These are phyloP conservation scores for Ibidorhyncha struthersii DNA, from an alignment of 2,113 vertebrate genomes.

Conservation along the genomic window DNA sequence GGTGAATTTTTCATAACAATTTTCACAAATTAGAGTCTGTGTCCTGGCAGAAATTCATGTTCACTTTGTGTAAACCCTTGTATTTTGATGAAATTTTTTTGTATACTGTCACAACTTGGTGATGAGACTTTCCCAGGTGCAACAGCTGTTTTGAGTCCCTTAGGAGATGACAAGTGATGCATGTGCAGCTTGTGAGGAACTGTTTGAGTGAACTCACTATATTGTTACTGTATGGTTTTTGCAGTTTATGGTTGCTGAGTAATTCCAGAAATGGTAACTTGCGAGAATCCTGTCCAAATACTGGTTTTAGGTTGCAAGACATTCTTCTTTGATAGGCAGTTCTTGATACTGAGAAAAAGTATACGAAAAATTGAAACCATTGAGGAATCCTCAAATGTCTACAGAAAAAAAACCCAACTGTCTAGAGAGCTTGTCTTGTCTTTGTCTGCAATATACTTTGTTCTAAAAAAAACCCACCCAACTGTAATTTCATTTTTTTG, in stretches of 20 bases:
- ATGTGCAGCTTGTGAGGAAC: not conserved
- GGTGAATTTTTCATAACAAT: not conserved
- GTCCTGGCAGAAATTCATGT: conserved; percentile 59
- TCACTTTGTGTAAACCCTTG: not conserved
- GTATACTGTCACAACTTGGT: not conserved
- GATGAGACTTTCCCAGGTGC: not conserved
- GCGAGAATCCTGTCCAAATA: not conserved
- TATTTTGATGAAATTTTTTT: not conserved
- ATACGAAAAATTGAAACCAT: not conserved
- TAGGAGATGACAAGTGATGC: not conserved
- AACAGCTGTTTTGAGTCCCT: not conserved
- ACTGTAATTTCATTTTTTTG: not conserved
- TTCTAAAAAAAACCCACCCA: not conserved
- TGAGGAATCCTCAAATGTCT: not conserved
- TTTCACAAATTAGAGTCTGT: not conserved
- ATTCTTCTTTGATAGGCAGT: not conserved
- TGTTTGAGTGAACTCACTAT: not conserved
- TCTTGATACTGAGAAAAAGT: not conserved
- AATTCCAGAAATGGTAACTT: not conserved
- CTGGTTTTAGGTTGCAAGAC: not conserved
- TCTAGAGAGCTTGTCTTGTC: not conserved
- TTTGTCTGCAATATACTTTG: not conserved
- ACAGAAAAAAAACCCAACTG: accelerated
- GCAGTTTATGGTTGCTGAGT: not conserved
- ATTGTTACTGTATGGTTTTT: not conserved